Base-by-base conservation (phyloP, 2,888 invertebrate genomes). In the Aromia moschata region DNA sequence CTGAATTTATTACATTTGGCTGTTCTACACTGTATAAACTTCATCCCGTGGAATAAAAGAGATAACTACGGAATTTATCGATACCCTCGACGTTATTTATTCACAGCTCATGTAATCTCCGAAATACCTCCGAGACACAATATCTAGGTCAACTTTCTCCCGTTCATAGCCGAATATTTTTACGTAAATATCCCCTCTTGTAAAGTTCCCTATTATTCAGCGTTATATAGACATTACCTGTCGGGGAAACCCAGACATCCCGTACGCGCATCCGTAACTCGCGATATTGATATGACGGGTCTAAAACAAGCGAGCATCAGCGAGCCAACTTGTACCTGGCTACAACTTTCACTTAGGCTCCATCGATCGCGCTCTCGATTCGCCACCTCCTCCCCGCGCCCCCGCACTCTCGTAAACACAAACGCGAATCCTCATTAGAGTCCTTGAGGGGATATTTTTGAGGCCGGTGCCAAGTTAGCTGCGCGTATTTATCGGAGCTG, bases 271-370 rank as follows among this genome's bases (percentile, higher is more conserved):
- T 12, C 20, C 14, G 37, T 38, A 46, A 31, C 33, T 46, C 33
- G 4, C 30, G 38, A 18, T 49, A 20, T 16, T 7, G 20, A 31
- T 41, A 30, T 40, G 51, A 30, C 17, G 37, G 7, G 18, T 14
- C n/a, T 38, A 49, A 52, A 52, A 40, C 16, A 52, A 41, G 17
- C 52, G 31, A 30, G n/a, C 14, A 9, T 41, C 16, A 17, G n/a
- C n/a, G n/a, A n/a, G n/a, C n/a, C n/a, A 41, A 14, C 37, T 37
- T 38, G 4, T 30, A 30, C 30, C 52, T 40, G 31, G 30, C 16
- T 31, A 14, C 11, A 52, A 52, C 31, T 52, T 52, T 52, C 52
- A 30, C 40, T 30, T 51, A 20, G n/a, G 40, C 30, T 11, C 14
- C 17, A 44, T 25, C 18, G 30, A 49, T 49, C 49, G 47, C 33